These are phyloP conservation scores for Carcharodon carcharias DNA, from an alignment of 2,797 vertebrate species.

Conservation along the genomic window DNA sequence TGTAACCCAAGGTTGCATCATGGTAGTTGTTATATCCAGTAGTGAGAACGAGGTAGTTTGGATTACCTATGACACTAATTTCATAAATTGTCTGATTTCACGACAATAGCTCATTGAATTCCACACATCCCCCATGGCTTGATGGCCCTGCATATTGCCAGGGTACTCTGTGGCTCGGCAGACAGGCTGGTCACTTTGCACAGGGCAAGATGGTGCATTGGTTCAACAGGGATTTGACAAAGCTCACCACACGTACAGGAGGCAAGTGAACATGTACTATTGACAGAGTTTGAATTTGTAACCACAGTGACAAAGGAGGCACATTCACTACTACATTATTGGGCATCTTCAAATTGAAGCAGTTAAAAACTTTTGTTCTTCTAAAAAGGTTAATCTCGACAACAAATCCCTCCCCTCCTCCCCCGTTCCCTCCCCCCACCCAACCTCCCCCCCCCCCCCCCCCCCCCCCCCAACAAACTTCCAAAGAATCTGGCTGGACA, in stretches of 20 bases:
- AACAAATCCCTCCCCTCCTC: not conserved
- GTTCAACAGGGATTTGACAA: constrained; percentile 2
- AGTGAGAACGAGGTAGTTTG: constrained; percentile 37
- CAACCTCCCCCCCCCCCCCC: not conserved
- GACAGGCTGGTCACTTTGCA: constrained; percentile 24
- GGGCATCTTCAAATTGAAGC: constrained; percentile 16
- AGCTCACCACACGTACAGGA: not conserved
- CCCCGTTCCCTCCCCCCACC: not conserved
- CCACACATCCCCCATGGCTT: constrained; percentile 5
- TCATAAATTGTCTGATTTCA: constrained; percentile 2
- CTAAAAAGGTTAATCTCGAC: not conserved
- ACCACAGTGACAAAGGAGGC: constrained; percentile 31
- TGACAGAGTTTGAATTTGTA: not conserved
- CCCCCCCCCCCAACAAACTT: not conserved
- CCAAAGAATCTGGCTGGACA: constrained; percentile 18
- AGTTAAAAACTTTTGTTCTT: constrained; percentile 14
- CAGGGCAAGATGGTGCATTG: constrained; percentile 9
- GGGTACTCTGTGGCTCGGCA: not conserved
- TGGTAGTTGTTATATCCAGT: constrained; percentile 34
- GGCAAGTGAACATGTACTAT: constrained; percentile 7
- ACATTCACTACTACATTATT: constrained; percentile 8
- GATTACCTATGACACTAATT: constrained; percentile 36
- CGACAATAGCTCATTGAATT: not conserved
- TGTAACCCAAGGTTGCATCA: constrained; percentile 20
- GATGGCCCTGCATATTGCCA: not conserved